These are phyloP conservation scores for Cyclophora albipunctata DNA, from an alignment of 2,888 invertebrate genomes.

Conservation along the genomic window DNA sequence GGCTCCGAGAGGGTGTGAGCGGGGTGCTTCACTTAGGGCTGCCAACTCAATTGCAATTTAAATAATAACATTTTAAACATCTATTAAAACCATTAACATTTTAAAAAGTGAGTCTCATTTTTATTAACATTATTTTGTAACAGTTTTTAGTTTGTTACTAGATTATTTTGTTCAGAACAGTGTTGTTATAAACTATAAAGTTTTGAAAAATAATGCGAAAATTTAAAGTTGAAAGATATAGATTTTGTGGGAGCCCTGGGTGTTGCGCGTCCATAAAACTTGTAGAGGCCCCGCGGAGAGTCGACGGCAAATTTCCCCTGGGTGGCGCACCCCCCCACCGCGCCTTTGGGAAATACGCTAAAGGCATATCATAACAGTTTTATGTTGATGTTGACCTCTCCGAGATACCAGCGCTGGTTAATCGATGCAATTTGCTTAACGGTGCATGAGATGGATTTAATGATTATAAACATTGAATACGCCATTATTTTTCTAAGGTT, in stretches of 20 bases:
- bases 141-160: slow-evolving; percentile 1
- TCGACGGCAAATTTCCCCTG: slow-evolving; percentile 72
- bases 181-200: too few relatives aligned
- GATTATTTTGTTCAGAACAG: too few relatives aligned
- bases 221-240: slow-evolving; percentile 7
- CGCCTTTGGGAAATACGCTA: slow-evolving; percentile 69
- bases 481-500: slow-evolving; percentile 5
- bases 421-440: slow-evolving; percentile 37
- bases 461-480: slow-evolving; percentile 1
- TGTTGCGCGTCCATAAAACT: slow-evolving; percentile 71
- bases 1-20: slow-evolving; percentile 32
- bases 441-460: slow-evolving; percentile 10
- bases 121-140: too few relatives aligned
- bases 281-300: slow-evolving; percentile 70
- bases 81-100: too few relatives aligned
- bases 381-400: slow-evolving; percentile 72
- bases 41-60: slow-evolving; percentile 2
- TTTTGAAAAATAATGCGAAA: background rate
- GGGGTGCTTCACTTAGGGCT: slow-evolving; percentile 30
- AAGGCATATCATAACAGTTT: slow-evolving; percentile 75
- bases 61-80: too few relatives aligned
- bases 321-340: slow-evolving; percentile 54
- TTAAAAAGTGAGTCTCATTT: too few relatives aligned
- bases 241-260: slow-evolving; percentile 37
- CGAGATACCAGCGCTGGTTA: slow-evolving; percentile 37